These are phyloP conservation scores for Chunga burmeisteri DNA, from an alignment of 2,113 vertebrate species.

Conservation along the genomic window DNA sequence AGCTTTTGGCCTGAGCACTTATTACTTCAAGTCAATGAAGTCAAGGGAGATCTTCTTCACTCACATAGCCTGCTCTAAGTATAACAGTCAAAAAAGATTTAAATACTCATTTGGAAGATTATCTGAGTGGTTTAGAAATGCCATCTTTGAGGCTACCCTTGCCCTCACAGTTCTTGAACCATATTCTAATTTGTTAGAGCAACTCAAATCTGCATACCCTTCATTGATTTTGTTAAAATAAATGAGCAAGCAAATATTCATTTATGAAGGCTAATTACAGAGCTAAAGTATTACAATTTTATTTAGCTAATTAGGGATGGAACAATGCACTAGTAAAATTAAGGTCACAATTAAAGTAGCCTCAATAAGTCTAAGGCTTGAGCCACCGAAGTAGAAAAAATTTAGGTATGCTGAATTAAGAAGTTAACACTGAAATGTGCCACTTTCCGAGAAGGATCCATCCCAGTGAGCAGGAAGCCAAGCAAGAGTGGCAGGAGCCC, in stretches of 20 bases:
- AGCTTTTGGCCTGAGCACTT: neutral
- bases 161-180: neutral
- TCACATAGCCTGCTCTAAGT: neutral
- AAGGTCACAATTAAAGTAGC: neutral
- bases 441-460: neutral
- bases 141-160: neutral
- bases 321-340: constrained; percentile 22
- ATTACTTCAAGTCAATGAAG: neutral
- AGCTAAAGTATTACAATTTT: neutral
- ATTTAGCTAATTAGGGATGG: constrained; percentile 26
- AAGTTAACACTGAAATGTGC: neutral
- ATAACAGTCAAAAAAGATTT: neutral
- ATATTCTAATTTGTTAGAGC: neutral
- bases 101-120: neutral
- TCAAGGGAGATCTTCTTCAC: neutral
- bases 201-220: neutral
- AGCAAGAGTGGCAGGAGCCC: neutral
- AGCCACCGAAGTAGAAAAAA: neutral
- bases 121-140: neutral
- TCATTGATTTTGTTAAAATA: constrained; percentile 12
- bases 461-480: neutral
- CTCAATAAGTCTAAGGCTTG: neutral
- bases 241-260: constrained; percentile 20
- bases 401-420: neutral
- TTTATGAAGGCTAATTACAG: neutral